Evolutionary conservation across 2,888 invertebrate genomes (phyloP), one percentile per base, ranked within the genome.

Genomic region (Erebia palarica): DNA sequence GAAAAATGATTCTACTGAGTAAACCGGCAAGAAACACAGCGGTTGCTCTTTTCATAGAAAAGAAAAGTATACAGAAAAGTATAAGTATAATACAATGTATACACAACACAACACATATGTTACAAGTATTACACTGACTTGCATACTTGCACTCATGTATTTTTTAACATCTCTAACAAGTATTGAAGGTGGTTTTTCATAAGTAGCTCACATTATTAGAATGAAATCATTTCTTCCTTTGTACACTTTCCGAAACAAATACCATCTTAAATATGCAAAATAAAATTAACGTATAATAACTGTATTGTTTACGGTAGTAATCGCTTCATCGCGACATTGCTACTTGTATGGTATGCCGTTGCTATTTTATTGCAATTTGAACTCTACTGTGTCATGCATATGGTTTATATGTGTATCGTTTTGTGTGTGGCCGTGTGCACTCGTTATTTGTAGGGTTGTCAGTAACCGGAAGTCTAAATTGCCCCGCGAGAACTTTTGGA

Each of bases 241-340:
- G 63, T 49, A 36, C 53, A 16, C 53, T 53, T 27, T 47, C 49
- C 53, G 51, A 36, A 42, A 63, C 47, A 47, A 63, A 47, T 63
- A 18, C 5, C 49, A 49, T 63, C 49, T 63, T 49, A 47, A 66
- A 58, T 66, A 66, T 57, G 66, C 57, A 47, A 57, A 66, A 66
- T 66, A 69, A 72, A 74, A 68, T 70, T 72, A 74, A 74, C 70
- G 70, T 72, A 70, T 68, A 69, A 72, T 74, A 72, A 72, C 74
- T 70, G 74, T 74, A 74, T 74, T 72, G 72, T 74, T 74, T 74
- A 72, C 74, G 72, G 74, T 72, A 72, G 74, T 74, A 74, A 74
- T 74, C 74, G 72, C 74, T 74, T 72, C 74, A 74, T 74, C 74
- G 74, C 72, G 72, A 72, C 72, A 70, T 65, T 59, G 72, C 72